Evolutionary conservation across 2,113 vertebrate species (phyloP), one percentile per base, ranked within the genome.

Genomic region (Lasiurus borealis): DNA sequence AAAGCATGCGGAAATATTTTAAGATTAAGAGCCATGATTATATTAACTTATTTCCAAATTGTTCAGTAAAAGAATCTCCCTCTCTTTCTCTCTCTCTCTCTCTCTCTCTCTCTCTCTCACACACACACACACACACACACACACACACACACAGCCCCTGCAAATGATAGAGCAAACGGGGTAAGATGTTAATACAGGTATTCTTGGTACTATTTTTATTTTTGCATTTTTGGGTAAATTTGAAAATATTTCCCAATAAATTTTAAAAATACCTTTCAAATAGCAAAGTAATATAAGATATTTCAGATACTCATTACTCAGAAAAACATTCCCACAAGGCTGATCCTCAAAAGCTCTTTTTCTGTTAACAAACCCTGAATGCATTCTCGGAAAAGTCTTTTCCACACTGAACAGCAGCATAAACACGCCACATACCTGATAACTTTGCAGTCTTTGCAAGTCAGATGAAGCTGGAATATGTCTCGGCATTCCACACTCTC

Each of bases 371-470:
- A 96, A 66, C 31, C 52, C 92, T 21, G 12, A 59, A 72, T 73
- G 46, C 19, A 87, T 40, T 92, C 66, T 94, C 95, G 87, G 52
- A 95, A 90, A 93, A 91, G 46, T 64, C 80, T 72, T 90, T 95
- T 91, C 59, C 31, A 87, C 12, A 92, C 36, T 78, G 19, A 83
- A 93, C 29, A 88, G 40, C 23, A 91, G 44, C 69, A 93, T 25
- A 88, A 76, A 81, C 59, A 4, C 18, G 6, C 52, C 40, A 97
- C 97, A 0, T 99, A 99, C 99, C 99, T 99, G 98, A 99, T 98
- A 68, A 99, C 98, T 98, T 99, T 99, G 98, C 99, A 99, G 98
- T 99, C 99, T 98, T 99, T 99, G 98, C 99, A 99, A 93, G 99
- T 99, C 98, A 99, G 98, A 81, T 99, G 99, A 90, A 99, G 99